Conservation (phyloP, 2,888 invertebrate genomes). For the Chydorus sphaericus region DNA sequence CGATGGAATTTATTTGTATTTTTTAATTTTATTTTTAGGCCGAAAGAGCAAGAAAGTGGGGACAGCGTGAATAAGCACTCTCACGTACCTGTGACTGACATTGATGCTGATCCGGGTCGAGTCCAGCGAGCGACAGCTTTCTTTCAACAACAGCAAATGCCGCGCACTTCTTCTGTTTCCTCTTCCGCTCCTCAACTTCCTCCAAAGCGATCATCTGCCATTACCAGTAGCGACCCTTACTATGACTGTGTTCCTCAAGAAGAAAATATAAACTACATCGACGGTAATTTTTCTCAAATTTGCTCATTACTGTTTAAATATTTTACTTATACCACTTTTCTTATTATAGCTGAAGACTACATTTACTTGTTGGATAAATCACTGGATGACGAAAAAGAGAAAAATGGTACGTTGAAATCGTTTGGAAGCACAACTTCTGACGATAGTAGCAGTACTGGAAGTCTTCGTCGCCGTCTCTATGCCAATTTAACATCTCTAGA, state of each 20-base stretch:
- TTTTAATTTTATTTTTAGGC: not conserved
- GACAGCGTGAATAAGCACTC: not conserved
- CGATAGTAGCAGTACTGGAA: conserved; percentile 7
- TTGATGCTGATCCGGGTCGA: conserved; percentile 3
- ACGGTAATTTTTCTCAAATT: not conserved
- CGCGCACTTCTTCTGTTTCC: no score
- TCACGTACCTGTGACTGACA: not conserved
- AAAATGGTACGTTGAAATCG: conserved; percentile 13
- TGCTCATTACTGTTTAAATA: not conserved
- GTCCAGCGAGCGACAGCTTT: not conserved
- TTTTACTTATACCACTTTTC: no score
- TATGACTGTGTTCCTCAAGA: conserved; percentile 39
- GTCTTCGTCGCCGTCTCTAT: conserved; percentile 3
- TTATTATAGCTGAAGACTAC: conserved; percentile 43
- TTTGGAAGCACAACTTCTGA: conserved; percentile 1
- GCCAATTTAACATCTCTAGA: conserved; percentile 7
- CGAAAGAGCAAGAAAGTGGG: not conserved
- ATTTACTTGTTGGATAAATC: conserved; percentile 40
- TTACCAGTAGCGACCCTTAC: no score
- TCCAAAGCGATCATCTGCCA: no score
- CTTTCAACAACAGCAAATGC: no score
- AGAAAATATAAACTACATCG: conserved; percentile 17
- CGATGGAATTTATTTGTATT: no score
- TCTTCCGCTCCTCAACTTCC: not conserved
- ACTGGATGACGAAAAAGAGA: conserved; percentile 17